phyloP scores from a whole-genome alignment of 2,888 invertebrate species.

The Drosophila paramelanica region DNA sequence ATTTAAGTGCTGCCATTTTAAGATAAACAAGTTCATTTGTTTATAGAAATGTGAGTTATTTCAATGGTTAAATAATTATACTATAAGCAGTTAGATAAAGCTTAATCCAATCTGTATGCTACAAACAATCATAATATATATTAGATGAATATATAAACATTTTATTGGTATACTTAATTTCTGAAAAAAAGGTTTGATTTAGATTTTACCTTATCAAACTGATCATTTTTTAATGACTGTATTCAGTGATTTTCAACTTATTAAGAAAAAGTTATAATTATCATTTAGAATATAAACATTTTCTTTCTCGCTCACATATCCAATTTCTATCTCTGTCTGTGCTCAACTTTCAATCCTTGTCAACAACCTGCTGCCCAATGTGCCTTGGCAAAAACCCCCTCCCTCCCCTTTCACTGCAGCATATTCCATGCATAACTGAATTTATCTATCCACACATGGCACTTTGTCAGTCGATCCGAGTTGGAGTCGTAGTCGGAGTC shows the following conservation, averaged over 20 bases:
- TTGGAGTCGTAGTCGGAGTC: constrained; percentile 24
- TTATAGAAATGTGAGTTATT: neutral
- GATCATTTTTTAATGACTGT: too few species aligned
- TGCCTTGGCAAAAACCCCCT: constrained; percentile 12
- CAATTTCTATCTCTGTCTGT: neutral
- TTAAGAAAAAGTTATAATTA: too few species aligned
- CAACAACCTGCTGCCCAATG: constrained; percentile 42
- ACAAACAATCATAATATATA: too few species aligned
- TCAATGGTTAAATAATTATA: neutral
- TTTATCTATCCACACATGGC: constrained; percentile 51
- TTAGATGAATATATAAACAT: too few species aligned
- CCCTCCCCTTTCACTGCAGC: constrained; percentile 33
- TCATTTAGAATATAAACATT: too few species aligned
- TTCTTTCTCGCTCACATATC: neutral
- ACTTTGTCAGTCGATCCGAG: constrained; percentile 47
- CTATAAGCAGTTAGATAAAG: neutral
- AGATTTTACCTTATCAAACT: too few species aligned
- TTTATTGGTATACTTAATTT: too few species aligned
- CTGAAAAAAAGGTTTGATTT: too few species aligned
- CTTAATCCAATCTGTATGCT: too few species aligned
- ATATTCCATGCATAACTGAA: constrained; percentile 31
- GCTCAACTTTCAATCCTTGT: neutral
- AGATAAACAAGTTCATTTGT: neutral
- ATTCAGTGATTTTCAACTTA: too few species aligned
- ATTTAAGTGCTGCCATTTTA: constrained; percentile 18